Percentiles rank a stretch among this genome's conserved stretches.
These are phyloP conservation scores for Motacilla tschutschensis DNA, from an alignment of 2,113 vertebrate genomes.

Conservation along the genomic window DNA sequence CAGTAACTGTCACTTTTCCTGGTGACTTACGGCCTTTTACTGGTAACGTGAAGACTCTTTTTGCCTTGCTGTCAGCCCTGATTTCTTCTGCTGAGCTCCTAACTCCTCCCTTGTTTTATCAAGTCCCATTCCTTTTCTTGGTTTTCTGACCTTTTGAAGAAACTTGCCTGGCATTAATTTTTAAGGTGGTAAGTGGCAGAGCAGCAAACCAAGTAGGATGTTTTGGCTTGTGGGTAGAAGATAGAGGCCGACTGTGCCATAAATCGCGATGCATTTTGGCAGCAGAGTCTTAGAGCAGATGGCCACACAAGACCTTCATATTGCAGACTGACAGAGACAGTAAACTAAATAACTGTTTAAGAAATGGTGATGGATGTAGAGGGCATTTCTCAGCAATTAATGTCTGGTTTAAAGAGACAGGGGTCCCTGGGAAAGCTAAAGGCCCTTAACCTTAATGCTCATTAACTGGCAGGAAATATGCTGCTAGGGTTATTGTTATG, in stretches of 20 bases:
- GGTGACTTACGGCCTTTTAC: constrained; percentile 1
- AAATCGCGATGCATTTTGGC: not conserved
- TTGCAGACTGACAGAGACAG: constrained; percentile 34
- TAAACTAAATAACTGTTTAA: constrained; percentile 45
- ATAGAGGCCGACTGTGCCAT: not conserved
- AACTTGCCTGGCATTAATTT: constrained; percentile 12
- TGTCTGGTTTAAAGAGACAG: constrained; percentile 25
- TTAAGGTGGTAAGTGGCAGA: not conserved
- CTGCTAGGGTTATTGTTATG: constrained; percentile 15
- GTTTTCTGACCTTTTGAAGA: constrained; percentile 6
- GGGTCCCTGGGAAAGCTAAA: constrained; percentile 1
- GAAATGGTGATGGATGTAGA: constrained; percentile 3
- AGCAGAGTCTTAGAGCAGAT: constrained; percentile 18
- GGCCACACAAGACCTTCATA: constrained; percentile 26
- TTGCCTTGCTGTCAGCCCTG: constrained; percentile 22
- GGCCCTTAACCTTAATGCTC: constrained; percentile 20
- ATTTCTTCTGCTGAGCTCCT: constrained; percentile 15
- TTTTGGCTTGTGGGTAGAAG: constrained; percentile 17
- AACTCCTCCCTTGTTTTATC: constrained; percentile 37
- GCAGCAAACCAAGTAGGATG: constrained; percentile 2
- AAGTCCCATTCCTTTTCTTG: not conserved
- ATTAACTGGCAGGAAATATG: constrained; percentile 30
- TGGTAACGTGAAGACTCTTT: not conserved
- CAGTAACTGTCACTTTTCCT: constrained; percentile 29
- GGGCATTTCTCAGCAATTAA: constrained; percentile 49